phyloP scores from a whole-genome alignment of 2,888 invertebrate species.

The Ptychoptera contaminata region DNA sequence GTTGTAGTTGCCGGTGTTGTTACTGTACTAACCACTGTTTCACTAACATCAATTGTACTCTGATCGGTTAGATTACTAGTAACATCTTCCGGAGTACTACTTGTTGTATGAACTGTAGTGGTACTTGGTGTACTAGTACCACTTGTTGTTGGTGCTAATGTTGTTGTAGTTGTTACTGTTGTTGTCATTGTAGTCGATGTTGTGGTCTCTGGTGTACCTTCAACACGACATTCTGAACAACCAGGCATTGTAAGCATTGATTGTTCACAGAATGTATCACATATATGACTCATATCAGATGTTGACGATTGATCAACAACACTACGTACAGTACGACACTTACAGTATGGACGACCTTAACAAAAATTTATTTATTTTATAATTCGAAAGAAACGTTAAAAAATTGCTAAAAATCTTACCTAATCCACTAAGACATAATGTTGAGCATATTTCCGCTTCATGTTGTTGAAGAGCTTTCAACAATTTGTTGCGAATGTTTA shows the following conservation, averaged over 20 bases:
- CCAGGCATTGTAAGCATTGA: too few species aligned
- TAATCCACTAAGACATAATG: constrained; percentile 41
- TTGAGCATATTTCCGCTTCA: constrained; percentile 35
- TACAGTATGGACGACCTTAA: constrained; percentile 17
- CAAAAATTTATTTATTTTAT: not conserved
- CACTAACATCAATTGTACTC: too few species aligned
- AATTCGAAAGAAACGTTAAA: not conserved
- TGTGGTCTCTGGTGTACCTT: not conserved
- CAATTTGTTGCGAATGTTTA: not conserved
- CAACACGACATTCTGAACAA: too few species aligned
- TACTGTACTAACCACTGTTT: not conserved
- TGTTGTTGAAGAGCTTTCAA: not conserved
- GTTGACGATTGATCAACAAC: not conserved
- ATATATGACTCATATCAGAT: constrained; percentile 15
- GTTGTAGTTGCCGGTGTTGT: too few species aligned
- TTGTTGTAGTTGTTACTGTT: not conserved
- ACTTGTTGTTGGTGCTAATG: not conserved
- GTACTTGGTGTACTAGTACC: too few species aligned
- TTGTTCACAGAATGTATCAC: constrained; percentile 19
- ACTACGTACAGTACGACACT: constrained; percentile 9
- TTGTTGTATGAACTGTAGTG: too few species aligned
- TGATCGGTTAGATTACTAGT: too few species aligned
- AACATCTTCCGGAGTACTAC: too few species aligned
- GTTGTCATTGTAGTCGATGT: too few species aligned
- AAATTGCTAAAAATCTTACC: constrained; percentile 25